Evolutionary conservation across 35 echinoderm and acorn worm species (phyloP), one percentile per base, ranked within the genome.

Genomic region (Lytechinus pictus): DNA sequence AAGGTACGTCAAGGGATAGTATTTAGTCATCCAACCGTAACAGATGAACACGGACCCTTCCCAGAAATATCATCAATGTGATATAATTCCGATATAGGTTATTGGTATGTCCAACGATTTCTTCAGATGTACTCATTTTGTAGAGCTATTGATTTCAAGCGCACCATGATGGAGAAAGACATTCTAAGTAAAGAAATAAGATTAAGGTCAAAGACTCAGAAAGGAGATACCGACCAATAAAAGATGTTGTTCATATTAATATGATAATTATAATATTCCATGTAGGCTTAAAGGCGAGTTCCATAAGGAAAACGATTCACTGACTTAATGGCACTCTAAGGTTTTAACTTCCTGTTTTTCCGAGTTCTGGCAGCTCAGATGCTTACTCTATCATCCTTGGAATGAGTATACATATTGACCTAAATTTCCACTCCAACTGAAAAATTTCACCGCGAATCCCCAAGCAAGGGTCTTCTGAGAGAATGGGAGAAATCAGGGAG

Each of bases 391-490:
- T 79, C 66, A 79, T 16, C 66, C 66, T 79, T 24, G 21, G 21
- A 79, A 24, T 24, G n/a, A 19, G 19, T n/a, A 79, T 79, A 19
- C 66, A 79, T 24, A 79, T 24, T 79, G 66, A 79, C 66, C 66
- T 79, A n/a, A n/a, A 79, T 79, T 24, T 79, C 66, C 66, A 79
- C 66, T 79, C 6, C 4, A 24, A 16, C n/a, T n/a, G 66, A 79
- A 27, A 79, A 79, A n/a, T 4, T 79, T 79, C 66, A 16, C 19
- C 16, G 19, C 66, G 19, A 24, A 14, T 79, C 19, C 19, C 66
- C 66, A 79, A 79, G 66, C 66, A 24, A 79, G n/a, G 66, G 66
- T 79, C 66, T 79, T 79, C n/a, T 79, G 66, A 79, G 66, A 79
- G 66, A 79, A 79, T 79, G 66, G 66, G 66, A 16, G 66, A 79